Percentiles rank a stretch among this genome's conserved stretches.
Conservation (phyloP, 2,797 vertebrate species). For the Eulemur mongoz region DNA sequence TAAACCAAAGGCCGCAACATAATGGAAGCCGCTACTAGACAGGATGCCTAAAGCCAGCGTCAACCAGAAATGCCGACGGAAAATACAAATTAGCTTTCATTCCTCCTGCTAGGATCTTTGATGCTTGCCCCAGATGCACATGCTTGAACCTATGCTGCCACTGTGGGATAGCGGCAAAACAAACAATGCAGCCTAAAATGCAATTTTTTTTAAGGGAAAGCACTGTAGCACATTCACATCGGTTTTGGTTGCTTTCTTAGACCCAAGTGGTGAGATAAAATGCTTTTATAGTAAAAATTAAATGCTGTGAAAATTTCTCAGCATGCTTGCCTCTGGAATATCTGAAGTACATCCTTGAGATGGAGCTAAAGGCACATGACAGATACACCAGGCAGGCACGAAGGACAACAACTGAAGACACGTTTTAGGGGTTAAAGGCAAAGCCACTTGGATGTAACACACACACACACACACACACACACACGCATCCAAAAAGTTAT, state of each 20-base stretch:
- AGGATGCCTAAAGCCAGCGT: slow-evolving; percentile 5
- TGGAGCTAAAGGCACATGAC: not conserved
- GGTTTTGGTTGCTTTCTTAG: not conserved
- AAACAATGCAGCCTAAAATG: not conserved
- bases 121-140: not conserved
- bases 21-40: not conserved
- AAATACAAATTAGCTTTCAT: not conserved
- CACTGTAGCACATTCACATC: not conserved
- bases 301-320: not conserved
- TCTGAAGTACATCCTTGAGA: not conserved
- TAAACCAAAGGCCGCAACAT: not conserved
- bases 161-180: not conserved
- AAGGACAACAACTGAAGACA: not conserved
- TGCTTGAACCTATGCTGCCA: not conserved
- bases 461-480: not conserved
- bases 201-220: not conserved
- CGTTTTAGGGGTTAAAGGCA: not conserved
- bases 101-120: not conserved
- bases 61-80: not conserved
- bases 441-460: slow-evolving; percentile 8
- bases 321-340: not conserved
- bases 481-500: not conserved
- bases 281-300: not conserved
- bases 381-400: not conserved
- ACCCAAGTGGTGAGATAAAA: not conserved